These are phyloP conservation scores for Gobiocypris rarus DNA, from an alignment of 2,113 vertebrate species.

Conservation along the genomic window DNA sequence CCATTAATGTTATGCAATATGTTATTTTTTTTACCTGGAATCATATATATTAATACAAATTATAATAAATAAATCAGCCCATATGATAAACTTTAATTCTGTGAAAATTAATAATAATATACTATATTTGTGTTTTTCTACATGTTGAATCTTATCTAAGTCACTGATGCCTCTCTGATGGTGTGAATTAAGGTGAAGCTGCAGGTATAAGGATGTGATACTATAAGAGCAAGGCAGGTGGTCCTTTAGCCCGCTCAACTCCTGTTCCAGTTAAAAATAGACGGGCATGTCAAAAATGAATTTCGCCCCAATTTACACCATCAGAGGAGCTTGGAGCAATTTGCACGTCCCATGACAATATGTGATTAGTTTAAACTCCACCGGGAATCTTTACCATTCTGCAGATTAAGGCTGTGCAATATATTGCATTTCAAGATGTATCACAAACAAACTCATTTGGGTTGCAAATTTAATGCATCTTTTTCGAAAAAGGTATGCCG, in stretches of 20 bases:
- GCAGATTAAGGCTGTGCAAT: neutral
- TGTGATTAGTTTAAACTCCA: neutral
- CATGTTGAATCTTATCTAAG: neutral
- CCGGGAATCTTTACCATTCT: neutral
- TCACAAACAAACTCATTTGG: neutral
- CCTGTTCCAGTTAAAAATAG: constrained; percentile 9
- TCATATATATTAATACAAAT: too few species aligned
- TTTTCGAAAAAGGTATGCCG: neutral
- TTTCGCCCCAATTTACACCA: constrained; percentile 14
- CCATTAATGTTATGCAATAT: too few species aligned
- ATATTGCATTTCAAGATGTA: neutral
- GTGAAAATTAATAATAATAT: too few species aligned
- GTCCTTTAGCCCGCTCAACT: neutral
- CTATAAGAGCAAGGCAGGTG: neutral
- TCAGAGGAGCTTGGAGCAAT: neutral
- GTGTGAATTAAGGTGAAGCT: constrained; percentile 4
- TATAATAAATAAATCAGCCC: too few species aligned
- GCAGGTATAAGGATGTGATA: neutral
- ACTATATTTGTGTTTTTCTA: too few species aligned
- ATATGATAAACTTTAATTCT: too few species aligned
- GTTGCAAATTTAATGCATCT: neutral
- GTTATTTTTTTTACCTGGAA: too few species aligned
- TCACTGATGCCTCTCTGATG: neutral
- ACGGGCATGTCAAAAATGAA: neutral
- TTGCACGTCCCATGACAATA: neutral